Percentiles rank a stretch among this genome's conserved stretches.
These are phyloP conservation scores for Papilio helenus DNA, from an alignment of 1,140 invertebrate species.

Conservation along the genomic window DNA sequence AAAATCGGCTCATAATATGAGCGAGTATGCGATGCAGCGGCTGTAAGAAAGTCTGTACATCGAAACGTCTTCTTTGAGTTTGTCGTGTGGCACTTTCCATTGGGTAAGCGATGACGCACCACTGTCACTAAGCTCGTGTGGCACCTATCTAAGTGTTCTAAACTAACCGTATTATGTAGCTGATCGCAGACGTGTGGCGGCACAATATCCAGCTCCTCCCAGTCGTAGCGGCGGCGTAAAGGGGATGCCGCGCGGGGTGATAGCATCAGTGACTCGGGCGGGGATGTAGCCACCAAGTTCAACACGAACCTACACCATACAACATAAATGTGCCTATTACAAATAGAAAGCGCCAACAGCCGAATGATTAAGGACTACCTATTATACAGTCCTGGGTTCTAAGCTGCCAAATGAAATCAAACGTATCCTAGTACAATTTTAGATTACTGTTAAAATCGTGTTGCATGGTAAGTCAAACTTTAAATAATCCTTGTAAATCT, in stretches of 20 bases:
- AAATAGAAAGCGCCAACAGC: not conserved
- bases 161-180: conserved; percentile 72
- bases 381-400: too few species aligned
- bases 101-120: not conserved
- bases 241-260: conserved; percentile 63
- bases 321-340: not conserved
- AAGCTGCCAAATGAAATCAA: too few species aligned
- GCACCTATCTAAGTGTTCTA: not conserved
- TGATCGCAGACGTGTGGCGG: conserved; percentile 64
- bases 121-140: not conserved
- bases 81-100: not conserved
- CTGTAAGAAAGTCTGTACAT: not conserved
- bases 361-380: not conserved
- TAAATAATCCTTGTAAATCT: too few species aligned
- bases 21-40: not conserved
- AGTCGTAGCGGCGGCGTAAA: conserved; percentile 64
- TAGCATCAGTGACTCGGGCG: conserved; percentile 54
- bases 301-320: conserved; percentile 62
- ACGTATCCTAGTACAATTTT: too few species aligned
- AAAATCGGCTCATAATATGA: not conserved
- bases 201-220: conserved; percentile 67
- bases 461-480: too few species aligned
- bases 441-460: too few species aligned
- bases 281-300: conserved; percentile 64
- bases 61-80: not conserved